These are phyloP conservation scores for Pampusana beccarii DNA, from an alignment of 2,113 vertebrate genomes.

Conservation along the genomic window DNA sequence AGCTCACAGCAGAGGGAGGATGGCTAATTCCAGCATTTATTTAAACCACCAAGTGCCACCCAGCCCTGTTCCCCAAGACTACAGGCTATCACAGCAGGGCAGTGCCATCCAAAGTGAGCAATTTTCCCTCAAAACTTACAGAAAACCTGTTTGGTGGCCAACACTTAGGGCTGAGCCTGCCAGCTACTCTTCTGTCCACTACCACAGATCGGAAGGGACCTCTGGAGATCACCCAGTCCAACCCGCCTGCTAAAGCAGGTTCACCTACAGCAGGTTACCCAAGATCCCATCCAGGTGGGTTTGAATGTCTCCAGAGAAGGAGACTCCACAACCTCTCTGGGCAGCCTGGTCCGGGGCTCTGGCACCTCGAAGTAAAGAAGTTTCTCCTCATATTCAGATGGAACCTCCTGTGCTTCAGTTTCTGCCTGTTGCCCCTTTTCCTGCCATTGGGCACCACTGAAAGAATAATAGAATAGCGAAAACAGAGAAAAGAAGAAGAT, in stretches of 20 bases:
- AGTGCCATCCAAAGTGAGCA: not conserved
- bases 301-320: no score
- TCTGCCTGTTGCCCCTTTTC: no score
- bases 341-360: no score
- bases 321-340: no score
- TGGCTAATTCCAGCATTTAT: not conserved
- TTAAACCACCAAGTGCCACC: not conserved
- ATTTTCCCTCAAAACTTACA: not conserved
- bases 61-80: not conserved
- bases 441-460: no score
- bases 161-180: not conserved
- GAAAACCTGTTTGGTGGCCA: not conserved
- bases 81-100: not conserved
- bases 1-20: not conserved
- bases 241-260: no score
- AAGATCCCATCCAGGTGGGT: no score
- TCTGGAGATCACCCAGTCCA: no score
- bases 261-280: no score
- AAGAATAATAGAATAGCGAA: not conserved
- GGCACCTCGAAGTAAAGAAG: no score
- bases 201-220: not conserved
- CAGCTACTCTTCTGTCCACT: not conserved
- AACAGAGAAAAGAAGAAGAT: not conserved
- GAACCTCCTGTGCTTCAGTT: no score
- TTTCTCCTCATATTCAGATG: no score